Conservation (phyloP, 2,113 vertebrate genomes). For the Chloebia gouldiae region DNA sequence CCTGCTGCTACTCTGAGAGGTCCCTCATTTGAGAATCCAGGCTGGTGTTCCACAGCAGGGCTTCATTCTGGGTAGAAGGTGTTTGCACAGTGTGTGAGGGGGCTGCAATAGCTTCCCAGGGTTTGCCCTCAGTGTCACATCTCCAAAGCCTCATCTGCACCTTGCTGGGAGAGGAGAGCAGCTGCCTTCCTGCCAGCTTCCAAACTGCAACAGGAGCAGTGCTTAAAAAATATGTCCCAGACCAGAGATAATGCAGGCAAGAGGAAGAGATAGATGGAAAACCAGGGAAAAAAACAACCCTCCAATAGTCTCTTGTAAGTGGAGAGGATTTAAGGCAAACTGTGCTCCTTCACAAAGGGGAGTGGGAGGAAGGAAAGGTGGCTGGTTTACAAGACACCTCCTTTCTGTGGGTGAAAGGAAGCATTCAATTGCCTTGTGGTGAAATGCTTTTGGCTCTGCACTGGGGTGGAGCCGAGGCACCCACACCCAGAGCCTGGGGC, state of each 20-base stretch:
- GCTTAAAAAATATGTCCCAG: not conserved
- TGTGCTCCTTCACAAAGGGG: not conserved
- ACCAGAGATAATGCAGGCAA: not conserved
- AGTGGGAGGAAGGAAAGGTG: not conserved
- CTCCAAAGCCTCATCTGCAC: not conserved
- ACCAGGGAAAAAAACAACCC: not conserved
- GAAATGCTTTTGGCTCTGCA: conserved; percentile 34
- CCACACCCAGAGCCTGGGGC: conserved; percentile 41
- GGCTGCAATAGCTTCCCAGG: not conserved
- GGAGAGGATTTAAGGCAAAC: not conserved
- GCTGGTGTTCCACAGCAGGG: not conserved
- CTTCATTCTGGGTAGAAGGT: not conserved
- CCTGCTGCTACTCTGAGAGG: not conserved
- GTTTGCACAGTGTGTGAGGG: not conserved
- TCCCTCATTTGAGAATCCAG: not conserved
- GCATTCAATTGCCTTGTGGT: conserved; percentile 50
- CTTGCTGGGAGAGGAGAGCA: not conserved
- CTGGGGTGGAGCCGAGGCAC: conserved; percentile 13
- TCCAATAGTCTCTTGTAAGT: not conserved
- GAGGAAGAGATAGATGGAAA: not conserved
- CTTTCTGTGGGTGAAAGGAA: conserved; percentile 24
- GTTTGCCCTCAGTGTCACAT: not conserved
- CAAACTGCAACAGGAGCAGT: not conserved
- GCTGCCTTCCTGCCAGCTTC: not conserved
- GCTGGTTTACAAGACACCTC: conserved; percentile 7